Evolutionary conservation across 2,113 vertebrate genomes (phyloP).

Genomic region (Platycercus adscitus): DNA sequence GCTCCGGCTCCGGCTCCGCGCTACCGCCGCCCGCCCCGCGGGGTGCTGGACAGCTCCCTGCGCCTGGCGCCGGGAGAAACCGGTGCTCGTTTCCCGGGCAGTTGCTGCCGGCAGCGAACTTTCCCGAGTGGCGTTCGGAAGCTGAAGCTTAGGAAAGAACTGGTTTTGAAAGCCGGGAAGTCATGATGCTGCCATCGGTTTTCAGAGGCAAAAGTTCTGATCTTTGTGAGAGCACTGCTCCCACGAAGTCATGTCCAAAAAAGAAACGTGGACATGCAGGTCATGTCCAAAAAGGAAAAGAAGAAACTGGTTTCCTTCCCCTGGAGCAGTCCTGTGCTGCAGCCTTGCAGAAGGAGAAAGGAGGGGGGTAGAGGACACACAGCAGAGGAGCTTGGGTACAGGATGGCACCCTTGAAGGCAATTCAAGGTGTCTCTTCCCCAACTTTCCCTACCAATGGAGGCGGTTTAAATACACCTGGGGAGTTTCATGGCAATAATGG

Average conservation of each 20-base stretch:
- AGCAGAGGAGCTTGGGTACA: neutral
- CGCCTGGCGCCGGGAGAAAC: fast-evolving
- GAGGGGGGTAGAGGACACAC: too few species aligned
- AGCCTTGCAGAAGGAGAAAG: neutral
- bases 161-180: fast-evolving
- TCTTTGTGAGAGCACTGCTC: neutral
- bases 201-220: neutral
- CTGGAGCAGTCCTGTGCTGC: neutral
- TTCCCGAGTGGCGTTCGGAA: neutral
- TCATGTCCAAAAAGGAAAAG: neutral
- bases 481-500: neutral
- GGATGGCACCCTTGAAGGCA: neutral
- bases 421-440: neutral
- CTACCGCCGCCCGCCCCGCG: neutral
- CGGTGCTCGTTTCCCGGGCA: neutral
- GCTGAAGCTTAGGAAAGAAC: neutral
- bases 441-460: neutral
- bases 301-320: neutral
- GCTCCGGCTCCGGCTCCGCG: neutral
- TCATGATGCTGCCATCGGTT: neutral
- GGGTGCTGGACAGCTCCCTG: constrained; percentile 74
- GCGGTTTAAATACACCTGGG: neutral
- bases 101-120: neutral
- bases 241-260: neutral
- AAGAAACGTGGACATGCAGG: neutral